A percentile compares a stretch with the other conserved stretches of the same genome.
Conservation (phyloP, 2,113 vertebrate genomes). For the Thomomys bottae region DNA sequence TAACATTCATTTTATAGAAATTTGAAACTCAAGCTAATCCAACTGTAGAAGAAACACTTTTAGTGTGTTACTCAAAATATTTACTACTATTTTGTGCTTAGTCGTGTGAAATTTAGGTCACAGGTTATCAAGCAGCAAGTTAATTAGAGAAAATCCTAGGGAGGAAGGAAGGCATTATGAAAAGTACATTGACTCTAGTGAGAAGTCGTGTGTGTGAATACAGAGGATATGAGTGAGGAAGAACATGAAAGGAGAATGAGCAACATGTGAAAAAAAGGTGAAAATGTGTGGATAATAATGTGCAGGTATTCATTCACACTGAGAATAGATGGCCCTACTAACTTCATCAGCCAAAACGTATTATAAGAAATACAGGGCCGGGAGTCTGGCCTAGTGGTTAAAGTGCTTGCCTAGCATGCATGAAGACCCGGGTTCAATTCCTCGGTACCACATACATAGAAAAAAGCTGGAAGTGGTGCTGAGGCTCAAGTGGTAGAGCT, state of each 20-base stretch:
- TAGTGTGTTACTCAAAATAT: neutral
- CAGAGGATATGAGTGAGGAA: neutral
- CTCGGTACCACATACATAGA: too few species aligned
- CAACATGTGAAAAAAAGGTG: neutral
- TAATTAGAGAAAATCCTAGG: slow-evolving; percentile 6
- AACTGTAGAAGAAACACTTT: neutral
- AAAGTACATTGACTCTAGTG: neutral
- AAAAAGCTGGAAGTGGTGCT: too few species aligned
- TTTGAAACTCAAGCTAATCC: neutral
- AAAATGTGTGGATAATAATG: neutral
- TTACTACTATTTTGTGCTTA: neutral
- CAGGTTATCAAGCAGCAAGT: neutral
- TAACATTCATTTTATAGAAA: neutral
- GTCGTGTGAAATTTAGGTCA: neutral
- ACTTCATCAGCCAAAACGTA: neutral
- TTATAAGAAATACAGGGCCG: too few species aligned
- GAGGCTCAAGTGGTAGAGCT: too few species aligned
- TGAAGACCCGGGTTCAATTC: too few species aligned
- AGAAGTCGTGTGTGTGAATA: neutral
- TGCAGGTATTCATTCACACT: neutral
- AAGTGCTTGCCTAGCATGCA: too few species aligned
- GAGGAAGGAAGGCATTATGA: neutral
- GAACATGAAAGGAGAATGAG: neutral
- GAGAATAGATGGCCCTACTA: neutral
- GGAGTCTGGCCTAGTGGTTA: too few species aligned